Evolutionary conservation across 1,140 invertebrate genomes (phyloP), one percentile per base, ranked within the genome.

Genomic region (Drosophila fuyamai): DNA sequence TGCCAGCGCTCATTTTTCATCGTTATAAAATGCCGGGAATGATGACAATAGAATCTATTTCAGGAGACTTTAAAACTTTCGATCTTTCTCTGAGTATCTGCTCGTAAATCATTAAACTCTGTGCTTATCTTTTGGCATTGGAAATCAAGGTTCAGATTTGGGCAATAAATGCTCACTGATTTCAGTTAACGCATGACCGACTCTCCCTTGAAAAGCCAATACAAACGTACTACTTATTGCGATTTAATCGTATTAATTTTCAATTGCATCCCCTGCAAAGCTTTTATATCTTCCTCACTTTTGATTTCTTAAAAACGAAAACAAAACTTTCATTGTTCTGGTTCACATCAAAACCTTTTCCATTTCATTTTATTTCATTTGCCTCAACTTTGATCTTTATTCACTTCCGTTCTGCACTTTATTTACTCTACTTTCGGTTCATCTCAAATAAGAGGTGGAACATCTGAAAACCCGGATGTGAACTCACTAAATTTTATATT

Each of bases 11-110:
- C 54, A 23, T 73, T 51, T 36, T 60, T 54, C 41, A 57, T 18
- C 27, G 62, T 16, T 6, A 43, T 48, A 48, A 60, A 74, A 61
- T n/a, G 56, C 57, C 18, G 44, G 40, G 12, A 18, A 47, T 29
- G 18, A 38, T 73, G 50, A 84, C 66, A 84, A 79, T 67, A 72
- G 80, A 71, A 78, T 58, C 48, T 16, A 62, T 57, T 53, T 56
- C 16, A 48, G 46, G 57, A 65, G 10, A 10, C 43, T 18, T 65
- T 4, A 83, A 79, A 66, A 83, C 76, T 79, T 84, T 84, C 81
- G 27, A 48, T 73, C 76, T 83, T 48, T 40, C 44, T 57, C 54
- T 27, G 18, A 14, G 14, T 9, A 6, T 46, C 13, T 0, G 13
- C 12, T 62, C n/a, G 16, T 29, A 44, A 44, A 57, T 14, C 10